Conservation (phyloP, 2,113 vertebrate species). For the Tupaia tana region DNA sequence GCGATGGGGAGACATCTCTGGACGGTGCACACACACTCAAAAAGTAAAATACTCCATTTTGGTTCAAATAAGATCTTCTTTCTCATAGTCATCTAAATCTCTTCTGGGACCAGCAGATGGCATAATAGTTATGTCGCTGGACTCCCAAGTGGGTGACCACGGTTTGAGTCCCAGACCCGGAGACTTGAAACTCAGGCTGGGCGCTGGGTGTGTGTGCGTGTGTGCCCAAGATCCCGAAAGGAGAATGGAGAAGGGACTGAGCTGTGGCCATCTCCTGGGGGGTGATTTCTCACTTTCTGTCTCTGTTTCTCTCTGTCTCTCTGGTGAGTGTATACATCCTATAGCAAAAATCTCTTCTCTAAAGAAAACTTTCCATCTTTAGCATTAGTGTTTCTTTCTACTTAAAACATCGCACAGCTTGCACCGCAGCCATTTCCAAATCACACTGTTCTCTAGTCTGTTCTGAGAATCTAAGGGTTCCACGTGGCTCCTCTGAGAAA, state of each 20-base stretch:
- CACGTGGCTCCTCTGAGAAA: background rate
- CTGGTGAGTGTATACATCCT: too few relatives aligned
- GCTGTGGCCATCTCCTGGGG: too few relatives aligned
- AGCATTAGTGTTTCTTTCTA: background rate
- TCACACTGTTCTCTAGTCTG: background rate
- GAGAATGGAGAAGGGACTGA: too few relatives aligned
- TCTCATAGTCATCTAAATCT: conserved; percentile 6
- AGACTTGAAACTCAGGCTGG: too few relatives aligned
- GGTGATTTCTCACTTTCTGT: too few relatives aligned
- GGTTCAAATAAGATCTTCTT: conserved; percentile 28
- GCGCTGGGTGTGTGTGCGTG: too few relatives aligned
- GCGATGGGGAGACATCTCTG: background rate
- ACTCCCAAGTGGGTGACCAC: too few relatives aligned
- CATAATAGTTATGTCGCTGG: too few relatives aligned
- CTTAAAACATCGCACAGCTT: background rate
- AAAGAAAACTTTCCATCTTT: conserved; percentile 7
- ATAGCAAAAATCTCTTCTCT: too few relatives aligned
- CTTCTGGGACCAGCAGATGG: background rate
- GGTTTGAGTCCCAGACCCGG: too few relatives aligned
- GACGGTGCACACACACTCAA: conserved; percentile 16
- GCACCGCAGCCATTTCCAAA: background rate
- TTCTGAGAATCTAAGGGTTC: background rate
- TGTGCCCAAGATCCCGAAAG: too few relatives aligned
- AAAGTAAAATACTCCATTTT: conserved; percentile 13
- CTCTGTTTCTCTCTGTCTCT: too few relatives aligned